Base-by-base conservation (phyloP, 2,888 invertebrate species). In the Drepanosiphum platanoidis region DNA sequence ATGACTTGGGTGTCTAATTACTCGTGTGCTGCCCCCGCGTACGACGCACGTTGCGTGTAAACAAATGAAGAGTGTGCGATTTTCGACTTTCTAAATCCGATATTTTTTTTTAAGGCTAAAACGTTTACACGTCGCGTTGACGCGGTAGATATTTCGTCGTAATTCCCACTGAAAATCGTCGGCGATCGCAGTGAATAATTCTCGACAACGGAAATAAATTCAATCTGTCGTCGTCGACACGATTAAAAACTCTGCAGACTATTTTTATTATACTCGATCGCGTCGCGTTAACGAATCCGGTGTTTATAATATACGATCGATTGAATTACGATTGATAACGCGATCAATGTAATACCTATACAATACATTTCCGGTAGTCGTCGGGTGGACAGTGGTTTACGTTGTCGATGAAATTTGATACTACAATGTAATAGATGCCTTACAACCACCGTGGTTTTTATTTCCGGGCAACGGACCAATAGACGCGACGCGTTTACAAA, bases 391-490 rank as follows among this genome's bases (percentile, higher is more conserved):
- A 18, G 34, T 18, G 68, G 1, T 68, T 80, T 71, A 52, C 52
- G 39, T 39, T 32, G 22, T 58, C 27, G 11, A 42, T n/a, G 82
- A 83, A 83, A 75, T 75, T 75, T 27, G 66, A 83, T 83, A 75
- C 15, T 4, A 52, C 22, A 5, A 5, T 32, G 61, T 30, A 58
- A 71, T 18, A 15, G 66, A 75, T 22, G 66, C 66, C 52, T 36
- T n/a, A 36, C 22, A 42, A 75, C 64, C 66, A 74, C 74, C n/a
- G n/a, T 18, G 34, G 64, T 46, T 13, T 74, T 72, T 70, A 27
- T 64, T 32, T 64, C 8, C 3, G 5, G 27, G 11, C n/a, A 61
- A 34, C 15, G 22, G 3, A 27, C n/a, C 58, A n/a, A 39, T 7
- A 7, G 39, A 78, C 5, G n/a, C 0, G n/a, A 78, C 13, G 13